These are phyloP conservation scores for Nomada fucata DNA, from an alignment of 2,888 invertebrate species.

Conservation along the genomic window DNA sequence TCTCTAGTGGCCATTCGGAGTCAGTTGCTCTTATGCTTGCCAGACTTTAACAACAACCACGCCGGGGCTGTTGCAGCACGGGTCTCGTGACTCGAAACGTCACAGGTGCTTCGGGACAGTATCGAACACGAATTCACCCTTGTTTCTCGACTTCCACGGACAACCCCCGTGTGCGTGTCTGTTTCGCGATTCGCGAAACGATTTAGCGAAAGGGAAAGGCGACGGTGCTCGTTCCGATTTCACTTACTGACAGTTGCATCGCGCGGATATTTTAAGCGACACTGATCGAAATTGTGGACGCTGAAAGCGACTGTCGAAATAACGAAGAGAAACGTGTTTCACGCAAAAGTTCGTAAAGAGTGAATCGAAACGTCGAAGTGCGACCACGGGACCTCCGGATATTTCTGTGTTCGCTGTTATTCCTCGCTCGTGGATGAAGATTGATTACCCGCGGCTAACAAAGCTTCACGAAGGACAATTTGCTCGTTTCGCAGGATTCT, in stretches of 20 bases:
- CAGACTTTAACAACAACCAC: conserved; percentile 76
- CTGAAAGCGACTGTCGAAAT: not conserved
- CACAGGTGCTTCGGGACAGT: conserved; percentile 32
- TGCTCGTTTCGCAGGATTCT: not conserved
- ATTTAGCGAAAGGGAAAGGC: not conserved
- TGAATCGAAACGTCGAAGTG: not conserved
- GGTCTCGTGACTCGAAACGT: conserved; percentile 61
- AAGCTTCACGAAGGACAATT: not conserved
- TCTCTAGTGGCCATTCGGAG: conserved; percentile 78
- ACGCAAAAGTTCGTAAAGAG: not conserved
- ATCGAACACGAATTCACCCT: not conserved
- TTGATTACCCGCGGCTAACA: not conserved
- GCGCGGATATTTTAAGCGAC: conserved; percentile 11
- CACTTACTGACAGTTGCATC: not conserved
- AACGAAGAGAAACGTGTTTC: not conserved
- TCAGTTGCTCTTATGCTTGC: conserved; percentile 83
- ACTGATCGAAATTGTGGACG: not conserved
- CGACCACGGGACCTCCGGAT: not conserved
- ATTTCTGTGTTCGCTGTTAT: not conserved
- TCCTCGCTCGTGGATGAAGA: not conserved
- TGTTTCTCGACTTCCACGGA: not conserved
- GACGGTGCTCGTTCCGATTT: not conserved
- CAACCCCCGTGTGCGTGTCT: not conserved
- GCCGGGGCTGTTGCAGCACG: conserved; percentile 53
- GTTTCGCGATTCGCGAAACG: not conserved